Conservation (phyloP, 2,888 invertebrate genomes). For the Parnassius glacialis region DNA sequence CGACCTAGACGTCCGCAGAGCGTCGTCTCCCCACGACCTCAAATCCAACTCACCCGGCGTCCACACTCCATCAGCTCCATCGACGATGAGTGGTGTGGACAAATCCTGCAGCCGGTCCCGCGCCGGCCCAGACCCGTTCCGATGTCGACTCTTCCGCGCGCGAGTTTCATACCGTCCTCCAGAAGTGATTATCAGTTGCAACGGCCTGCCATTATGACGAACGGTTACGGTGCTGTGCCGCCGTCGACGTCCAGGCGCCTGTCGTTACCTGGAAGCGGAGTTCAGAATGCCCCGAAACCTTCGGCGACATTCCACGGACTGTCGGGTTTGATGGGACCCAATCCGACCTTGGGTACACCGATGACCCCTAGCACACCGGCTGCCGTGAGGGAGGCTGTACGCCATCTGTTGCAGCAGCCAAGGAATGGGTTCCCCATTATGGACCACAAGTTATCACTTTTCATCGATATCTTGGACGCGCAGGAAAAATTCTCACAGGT, state of each 20-base stretch:
- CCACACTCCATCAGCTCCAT: conserved; percentile 83
- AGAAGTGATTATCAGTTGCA: conserved; percentile 83
- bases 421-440: conserved; percentile 88
- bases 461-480: conserved; percentile 90
- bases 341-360: conserved; percentile 59
- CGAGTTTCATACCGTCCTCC: conserved; percentile 80
- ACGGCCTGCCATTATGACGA: conserved; percentile 76
- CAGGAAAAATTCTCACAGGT: conserved; percentile 92
- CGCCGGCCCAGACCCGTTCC: conserved; percentile 74
- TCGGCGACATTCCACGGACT: conserved; percentile 84
- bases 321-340: conserved; percentile 55
- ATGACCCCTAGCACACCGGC: conserved; percentile 80
- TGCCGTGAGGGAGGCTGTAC: conserved; percentile 85
- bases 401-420: conserved; percentile 84
- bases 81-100: conserved; percentile 69
- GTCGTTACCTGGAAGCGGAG: conserved; percentile 78
- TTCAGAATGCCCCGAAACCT: conserved; percentile 76
- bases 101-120: conserved; percentile 78
- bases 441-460: conserved; percentile 88
- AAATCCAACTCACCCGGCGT: conserved; percentile 62
- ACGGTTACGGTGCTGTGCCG: conserved; percentile 73
- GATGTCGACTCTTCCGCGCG: conserved; percentile 68
- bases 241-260: conserved; percentile 76
- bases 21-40: conserved; percentile 71
- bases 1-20: conserved; percentile 76